A percentile compares a stretch with the other conserved stretches of the same genome.
phyloP scores from a whole-genome alignment of 1,140 invertebrate genomes.

The Drosophila tristis region DNA sequence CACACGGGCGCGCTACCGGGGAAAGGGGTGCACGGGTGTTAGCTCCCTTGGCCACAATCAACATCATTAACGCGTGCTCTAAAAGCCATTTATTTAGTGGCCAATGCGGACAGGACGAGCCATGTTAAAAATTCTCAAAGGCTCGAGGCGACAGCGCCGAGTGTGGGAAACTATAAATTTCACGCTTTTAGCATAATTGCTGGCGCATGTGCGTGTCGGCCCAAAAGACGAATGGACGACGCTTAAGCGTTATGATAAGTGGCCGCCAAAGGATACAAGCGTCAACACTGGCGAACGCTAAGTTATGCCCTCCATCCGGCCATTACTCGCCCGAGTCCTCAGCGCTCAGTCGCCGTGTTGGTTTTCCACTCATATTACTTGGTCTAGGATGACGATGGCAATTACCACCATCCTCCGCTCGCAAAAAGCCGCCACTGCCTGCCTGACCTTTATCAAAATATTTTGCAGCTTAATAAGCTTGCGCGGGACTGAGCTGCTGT shows the following conservation, averaged over 20 bases:
- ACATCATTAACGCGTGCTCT: slow-evolving; percentile 81
- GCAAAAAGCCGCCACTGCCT: neutral
- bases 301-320: slow-evolving; percentile 62
- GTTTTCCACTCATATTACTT: slow-evolving; percentile 59
- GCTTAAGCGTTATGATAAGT: slow-evolving; percentile 72
- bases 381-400: slow-evolving; percentile 28
- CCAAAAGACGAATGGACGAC: slow-evolving; percentile 8
- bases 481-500: neutral
- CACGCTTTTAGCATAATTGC: slow-evolving; percentile 80
- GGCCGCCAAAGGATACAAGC: slow-evolving; percentile 66
- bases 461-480: slow-evolving; percentile 64
- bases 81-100: slow-evolving; percentile 77
- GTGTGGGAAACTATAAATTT: slow-evolving; percentile 76
- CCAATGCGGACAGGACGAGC: slow-evolving; percentile 62
- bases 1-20: neutral
- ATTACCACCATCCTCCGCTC: slow-evolving; percentile 44
- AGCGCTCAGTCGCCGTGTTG: slow-evolving; percentile 24
- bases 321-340: slow-evolving; percentile 35
- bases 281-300: slow-evolving; percentile 63
- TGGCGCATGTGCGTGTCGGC: slow-evolving; percentile 67
- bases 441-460: slow-evolving; percentile 60
- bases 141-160: slow-evolving; percentile 11
- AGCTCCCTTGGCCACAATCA: slow-evolving; percentile 69
- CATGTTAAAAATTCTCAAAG: slow-evolving; percentile 60
- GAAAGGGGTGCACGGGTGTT: neutral